Conservation (phyloP, 2,888 invertebrate genomes). For the Xiphydria camelus region DNA sequence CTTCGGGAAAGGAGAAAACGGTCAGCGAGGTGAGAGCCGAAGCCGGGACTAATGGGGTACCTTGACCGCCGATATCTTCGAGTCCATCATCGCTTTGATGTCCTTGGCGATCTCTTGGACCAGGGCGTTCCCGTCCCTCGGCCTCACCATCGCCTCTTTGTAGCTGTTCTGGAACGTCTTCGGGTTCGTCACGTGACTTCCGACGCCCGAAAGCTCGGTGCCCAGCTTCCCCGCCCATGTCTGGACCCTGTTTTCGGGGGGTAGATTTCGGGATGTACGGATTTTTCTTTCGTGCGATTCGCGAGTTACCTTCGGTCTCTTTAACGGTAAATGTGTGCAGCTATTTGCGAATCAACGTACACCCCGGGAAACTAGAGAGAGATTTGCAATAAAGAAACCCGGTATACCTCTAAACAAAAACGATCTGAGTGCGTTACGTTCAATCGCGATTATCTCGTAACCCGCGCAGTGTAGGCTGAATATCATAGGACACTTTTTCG, state of each 20-base stretch:
- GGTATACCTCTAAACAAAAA: too few relatives aligned
- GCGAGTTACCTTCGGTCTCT: too few relatives aligned
- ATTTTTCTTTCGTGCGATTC: too few relatives aligned
- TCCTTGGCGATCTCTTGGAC: conserved; percentile 83
- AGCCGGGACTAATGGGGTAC: conserved; percentile 53
- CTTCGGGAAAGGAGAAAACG: conserved; percentile 51
- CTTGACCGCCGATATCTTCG: conserved; percentile 84
- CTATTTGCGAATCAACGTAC: too few relatives aligned
- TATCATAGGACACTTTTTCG: too few relatives aligned
- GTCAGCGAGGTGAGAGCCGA: neutral
- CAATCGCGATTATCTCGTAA: too few relatives aligned
- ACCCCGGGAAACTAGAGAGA: too few relatives aligned
- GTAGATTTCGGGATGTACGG: too few relatives aligned
- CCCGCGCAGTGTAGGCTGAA: too few relatives aligned
- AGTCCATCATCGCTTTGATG: conserved; percentile 85
- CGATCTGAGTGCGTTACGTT: too few relatives aligned
- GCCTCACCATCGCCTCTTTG: conserved; percentile 74
- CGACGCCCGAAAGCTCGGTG: conserved; percentile 78
- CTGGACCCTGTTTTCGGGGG: conserved; percentile 78
- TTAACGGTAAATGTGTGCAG: too few relatives aligned
- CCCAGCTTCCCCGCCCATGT: conserved; percentile 83
- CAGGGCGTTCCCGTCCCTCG: conserved; percentile 76
- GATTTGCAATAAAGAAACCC: too few relatives aligned
- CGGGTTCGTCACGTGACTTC: conserved; percentile 78
- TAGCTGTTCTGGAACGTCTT: conserved; percentile 82